Base-by-base conservation (phyloP, 37 sponge, comb jelly and placozoan species). In the Aplysina aerophoba region DNA sequence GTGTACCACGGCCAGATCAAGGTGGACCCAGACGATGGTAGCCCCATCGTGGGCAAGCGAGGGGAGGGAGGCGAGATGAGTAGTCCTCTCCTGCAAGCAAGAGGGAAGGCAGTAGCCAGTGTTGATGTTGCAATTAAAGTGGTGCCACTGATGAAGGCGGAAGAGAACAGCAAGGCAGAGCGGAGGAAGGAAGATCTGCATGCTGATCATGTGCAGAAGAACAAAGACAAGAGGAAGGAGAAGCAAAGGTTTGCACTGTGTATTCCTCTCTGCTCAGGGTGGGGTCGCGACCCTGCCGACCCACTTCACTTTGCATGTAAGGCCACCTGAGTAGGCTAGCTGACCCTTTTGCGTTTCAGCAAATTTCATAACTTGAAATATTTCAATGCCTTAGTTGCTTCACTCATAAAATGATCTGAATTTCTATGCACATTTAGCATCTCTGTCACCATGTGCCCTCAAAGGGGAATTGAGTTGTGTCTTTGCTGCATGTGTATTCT, bases 1-100 rank as follows among this genome's bases (percentile, higher is more conserved):
- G 78, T 75, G 78, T 75, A 75, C 54, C 53, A 41, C 78, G 78
- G 78, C 0, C 78, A 75, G 78, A 75, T 75, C 25, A 75, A 75
- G 25, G 78, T 75, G 78, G 37, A 75, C 25, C 44, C 78, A 39
- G 78, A 75, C 1, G 53, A 75, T 75, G 78, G 78, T 22, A 73
- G 74, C 37, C 74, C 74, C 11, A 41, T 73, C 20, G 20, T 19
- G 12, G 20, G 14, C 8, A 73, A 73, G 59, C 74, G 41, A 22
- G 33, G 40, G 14, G 74, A 73, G 14, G 31, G 12, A 15, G 35
- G 19, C 5, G 74, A 37, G 74, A 22, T 30, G 22, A 41, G 31
- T 12, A 73, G 74, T 19, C 74, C 74, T 20, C 14, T 73, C 20
- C 36, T 73, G 74, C 8, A 21, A 31, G 12, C 30, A 21, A 30